Conservation (phyloP, 2,797 vertebrate genomes). For the Parambassis ranga region DNA sequence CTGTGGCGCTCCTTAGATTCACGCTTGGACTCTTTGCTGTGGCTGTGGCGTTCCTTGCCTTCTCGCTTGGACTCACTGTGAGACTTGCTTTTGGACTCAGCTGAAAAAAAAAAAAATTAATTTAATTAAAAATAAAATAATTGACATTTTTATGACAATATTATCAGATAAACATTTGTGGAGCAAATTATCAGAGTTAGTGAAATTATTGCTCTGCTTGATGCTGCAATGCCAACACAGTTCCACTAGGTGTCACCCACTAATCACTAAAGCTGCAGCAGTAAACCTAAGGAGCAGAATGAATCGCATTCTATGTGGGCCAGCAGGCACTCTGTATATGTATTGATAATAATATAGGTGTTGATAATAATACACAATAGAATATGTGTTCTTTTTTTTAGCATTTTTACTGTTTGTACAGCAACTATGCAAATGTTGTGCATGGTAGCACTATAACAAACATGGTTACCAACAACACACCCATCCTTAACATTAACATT, state of each 20-base stretch:
- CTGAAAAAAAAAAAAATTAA: conserved; percentile 67
- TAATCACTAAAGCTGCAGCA: neutral
- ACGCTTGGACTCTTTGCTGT: conserved; percentile 80
- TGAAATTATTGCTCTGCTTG: neutral
- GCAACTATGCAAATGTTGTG: neutral
- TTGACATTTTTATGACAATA: neutral
- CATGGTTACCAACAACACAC: neutral
- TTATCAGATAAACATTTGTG: no score
- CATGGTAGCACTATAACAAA: neutral
- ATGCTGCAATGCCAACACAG: conserved; percentile 37
- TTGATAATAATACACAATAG: neutral
- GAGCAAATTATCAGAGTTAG: neutral
- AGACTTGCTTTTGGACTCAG: conserved; percentile 77
- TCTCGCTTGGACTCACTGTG: conserved; percentile 78
- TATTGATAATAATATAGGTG: neutral
- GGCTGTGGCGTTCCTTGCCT: conserved; percentile 77
- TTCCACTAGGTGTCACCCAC: conserved; percentile 66
- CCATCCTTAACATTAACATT: neutral
- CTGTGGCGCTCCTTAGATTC: conserved; percentile 79
- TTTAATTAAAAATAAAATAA: neutral
- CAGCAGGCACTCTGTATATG: neutral
- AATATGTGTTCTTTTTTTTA: neutral
- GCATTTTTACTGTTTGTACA: no score
- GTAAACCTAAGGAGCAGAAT: neutral
- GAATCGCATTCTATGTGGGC: neutral